These are phyloP conservation scores for Platichthys stellatus DNA, from an alignment of 2,113 vertebrate genomes.

Conservation along the genomic window DNA sequence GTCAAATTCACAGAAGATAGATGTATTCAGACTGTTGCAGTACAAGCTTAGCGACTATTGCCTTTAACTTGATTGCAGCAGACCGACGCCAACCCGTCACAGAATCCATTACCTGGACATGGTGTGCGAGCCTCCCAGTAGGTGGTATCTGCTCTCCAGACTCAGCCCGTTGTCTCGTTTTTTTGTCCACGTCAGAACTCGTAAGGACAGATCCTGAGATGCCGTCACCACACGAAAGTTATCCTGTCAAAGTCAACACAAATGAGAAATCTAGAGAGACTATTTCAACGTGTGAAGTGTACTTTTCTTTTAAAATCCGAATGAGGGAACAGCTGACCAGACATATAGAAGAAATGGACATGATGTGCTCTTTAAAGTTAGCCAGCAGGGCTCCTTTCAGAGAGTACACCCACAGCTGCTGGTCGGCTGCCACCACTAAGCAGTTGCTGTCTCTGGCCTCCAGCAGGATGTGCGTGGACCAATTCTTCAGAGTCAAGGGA, in stretches of 20 bases:
- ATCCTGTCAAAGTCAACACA: slow-evolving; percentile 68
- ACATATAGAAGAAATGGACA: slow-evolving; percentile 81
- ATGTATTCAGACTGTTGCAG: not conserved
- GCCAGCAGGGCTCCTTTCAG: slow-evolving; percentile 80
- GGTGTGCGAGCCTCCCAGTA: slow-evolving; percentile 80
- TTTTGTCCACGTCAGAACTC: slow-evolving; percentile 78
- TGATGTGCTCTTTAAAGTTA: slow-evolving; percentile 84
- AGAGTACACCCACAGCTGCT: slow-evolving; percentile 75
- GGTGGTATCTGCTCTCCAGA: slow-evolving; percentile 80
- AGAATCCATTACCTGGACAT: slow-evolving; percentile 76
- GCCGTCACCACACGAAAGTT: slow-evolving; percentile 81
- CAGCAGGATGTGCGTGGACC: slow-evolving; percentile 60
- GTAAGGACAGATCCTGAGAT: slow-evolving; percentile 81
- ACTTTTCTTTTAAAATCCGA: not conserved
- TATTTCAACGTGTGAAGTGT: too few species aligned
- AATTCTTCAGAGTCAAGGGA: slow-evolving; percentile 22
- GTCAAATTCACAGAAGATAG: too few species aligned
- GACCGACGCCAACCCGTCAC: too few species aligned
- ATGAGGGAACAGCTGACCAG: slow-evolving; percentile 79
- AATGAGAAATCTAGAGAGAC: not conserved
- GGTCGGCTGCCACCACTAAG: slow-evolving; percentile 71
- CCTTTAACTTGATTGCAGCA: too few species aligned
- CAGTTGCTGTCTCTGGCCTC: slow-evolving; percentile 77
- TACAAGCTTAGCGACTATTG: not conserved
- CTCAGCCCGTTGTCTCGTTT: slow-evolving; percentile 57